Conservation (phyloP, 2,888 invertebrate species). For the Mesochorus sp. region DNA sequence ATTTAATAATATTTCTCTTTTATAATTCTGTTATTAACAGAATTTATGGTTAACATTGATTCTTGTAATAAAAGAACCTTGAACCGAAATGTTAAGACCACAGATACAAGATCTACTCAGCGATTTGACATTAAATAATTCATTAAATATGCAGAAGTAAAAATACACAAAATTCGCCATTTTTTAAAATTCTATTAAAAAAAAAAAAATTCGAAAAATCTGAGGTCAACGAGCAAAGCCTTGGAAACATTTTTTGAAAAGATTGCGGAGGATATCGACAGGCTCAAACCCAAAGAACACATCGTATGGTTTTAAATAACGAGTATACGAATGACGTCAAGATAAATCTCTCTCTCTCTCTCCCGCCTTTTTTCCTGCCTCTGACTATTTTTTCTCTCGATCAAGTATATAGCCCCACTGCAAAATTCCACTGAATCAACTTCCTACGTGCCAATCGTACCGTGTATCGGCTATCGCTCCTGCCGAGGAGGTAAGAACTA, state of each 20-base stretch:
- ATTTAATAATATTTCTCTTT: too few relatives aligned
- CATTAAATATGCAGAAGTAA: too few relatives aligned
- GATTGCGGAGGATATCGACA: not conserved
- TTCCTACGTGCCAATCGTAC: conserved; percentile 3
- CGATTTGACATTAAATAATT: too few relatives aligned
- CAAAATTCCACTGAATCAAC: conserved; percentile 24
- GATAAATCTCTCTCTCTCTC: not conserved
- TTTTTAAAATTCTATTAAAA: not conserved
- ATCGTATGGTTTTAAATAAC: not conserved
- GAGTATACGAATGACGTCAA: conserved; percentile 21
- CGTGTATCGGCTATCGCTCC: not conserved
- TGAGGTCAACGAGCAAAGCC: conserved; percentile 63
- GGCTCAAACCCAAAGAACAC: not conserved
- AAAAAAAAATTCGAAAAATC: not conserved
- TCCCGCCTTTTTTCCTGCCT: not conserved
- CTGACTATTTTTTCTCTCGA: not conserved
- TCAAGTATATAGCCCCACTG: conserved; percentile 19
- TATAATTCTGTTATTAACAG: too few relatives aligned
- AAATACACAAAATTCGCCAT: too few relatives aligned
- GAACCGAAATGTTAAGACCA: too few relatives aligned
- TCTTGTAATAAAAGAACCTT: too few relatives aligned
- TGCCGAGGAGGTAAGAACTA: not conserved
- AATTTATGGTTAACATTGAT: too few relatives aligned
- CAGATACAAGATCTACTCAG: too few relatives aligned
- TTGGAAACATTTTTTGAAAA: conserved; percentile 3